A percentile compares a stretch with the other conserved stretches of the same genome.
Conservation (phyloP, 1,140 invertebrate genomes). For the Phortica variegata region DNA sequence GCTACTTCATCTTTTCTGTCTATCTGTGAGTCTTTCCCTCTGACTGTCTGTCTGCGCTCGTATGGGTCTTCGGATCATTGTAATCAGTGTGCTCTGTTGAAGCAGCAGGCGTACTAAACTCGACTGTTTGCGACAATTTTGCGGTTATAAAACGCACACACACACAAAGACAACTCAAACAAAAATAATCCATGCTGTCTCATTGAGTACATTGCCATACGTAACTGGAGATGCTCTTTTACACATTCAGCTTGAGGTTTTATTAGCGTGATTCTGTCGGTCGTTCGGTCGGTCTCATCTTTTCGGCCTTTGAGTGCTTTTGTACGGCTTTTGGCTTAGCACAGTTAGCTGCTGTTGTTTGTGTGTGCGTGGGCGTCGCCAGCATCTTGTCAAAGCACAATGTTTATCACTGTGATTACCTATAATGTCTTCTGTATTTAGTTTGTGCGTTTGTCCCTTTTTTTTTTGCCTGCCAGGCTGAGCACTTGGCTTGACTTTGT, state of each 20-base stretch:
- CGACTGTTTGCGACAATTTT: no score
- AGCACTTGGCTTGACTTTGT: neutral
- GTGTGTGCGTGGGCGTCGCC: neutral
- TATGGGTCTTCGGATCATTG: no score
- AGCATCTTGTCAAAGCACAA: neutral
- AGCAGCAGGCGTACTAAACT: no score
- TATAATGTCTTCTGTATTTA: neutral
- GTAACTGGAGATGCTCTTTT: neutral
- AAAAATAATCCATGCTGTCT: no score
- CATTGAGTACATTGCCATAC: neutral
- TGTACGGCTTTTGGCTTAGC: neutral
- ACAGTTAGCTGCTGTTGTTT: neutral
- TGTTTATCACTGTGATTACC: constrained; percentile 4
- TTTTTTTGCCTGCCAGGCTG: neutral
- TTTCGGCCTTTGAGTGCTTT: no score
- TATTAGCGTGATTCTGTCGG: neutral
- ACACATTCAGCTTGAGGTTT: neutral
- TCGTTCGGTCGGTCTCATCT: no score
- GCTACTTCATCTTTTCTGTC: no score
- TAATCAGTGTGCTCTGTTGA: no score
- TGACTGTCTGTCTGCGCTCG: no score
- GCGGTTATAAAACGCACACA: no score
- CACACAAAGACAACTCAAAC: no score
- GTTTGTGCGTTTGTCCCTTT: neutral
- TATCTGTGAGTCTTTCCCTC: no score